These are phyloP conservation scores for Myoxocephalus aenaeus DNA, from an alignment of 2,797 vertebrate species.

Conservation along the genomic window DNA sequence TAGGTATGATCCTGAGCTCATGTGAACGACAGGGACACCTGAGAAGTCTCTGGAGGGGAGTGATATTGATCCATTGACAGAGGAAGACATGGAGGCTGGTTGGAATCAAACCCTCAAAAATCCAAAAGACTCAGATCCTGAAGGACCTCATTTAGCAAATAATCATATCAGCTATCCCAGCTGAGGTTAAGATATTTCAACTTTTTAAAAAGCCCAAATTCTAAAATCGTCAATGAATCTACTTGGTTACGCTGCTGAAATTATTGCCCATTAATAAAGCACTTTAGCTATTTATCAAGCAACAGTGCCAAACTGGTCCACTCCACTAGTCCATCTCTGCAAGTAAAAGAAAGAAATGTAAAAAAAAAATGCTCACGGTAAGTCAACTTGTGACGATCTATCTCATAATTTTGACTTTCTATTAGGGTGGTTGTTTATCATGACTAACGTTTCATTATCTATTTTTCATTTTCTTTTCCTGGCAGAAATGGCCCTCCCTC, in stretches of 20 bases:
- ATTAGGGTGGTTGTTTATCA: too few relatives aligned
- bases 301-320: background rate
- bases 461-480: background rate
- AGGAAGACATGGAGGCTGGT: conserved; percentile 44
- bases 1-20: conserved; percentile 55
- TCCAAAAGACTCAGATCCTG: conserved; percentile 37
- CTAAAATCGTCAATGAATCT: background rate
- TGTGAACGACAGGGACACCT: conserved; percentile 66
- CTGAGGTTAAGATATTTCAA: conserved; percentile 9
- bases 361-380: background rate
- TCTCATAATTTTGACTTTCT: background rate
- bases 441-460: background rate
- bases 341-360: background rate
- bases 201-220: conserved; percentile 1
- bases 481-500: background rate
- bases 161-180: conserved; percentile 28
- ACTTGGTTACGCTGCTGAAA: background rate
- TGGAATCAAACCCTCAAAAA: conserved; percentile 48
- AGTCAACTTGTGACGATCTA: background rate
- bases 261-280: background rate
- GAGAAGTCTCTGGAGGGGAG: conserved; percentile 62
- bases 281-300: background rate
- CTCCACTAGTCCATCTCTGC: background rate
- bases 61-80: conserved; percentile 72
- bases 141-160: conserved; percentile 36